Evolutionary conservation across 1,140 invertebrate genomes (phyloP).

Genomic region (Physella acuta): DNA sequence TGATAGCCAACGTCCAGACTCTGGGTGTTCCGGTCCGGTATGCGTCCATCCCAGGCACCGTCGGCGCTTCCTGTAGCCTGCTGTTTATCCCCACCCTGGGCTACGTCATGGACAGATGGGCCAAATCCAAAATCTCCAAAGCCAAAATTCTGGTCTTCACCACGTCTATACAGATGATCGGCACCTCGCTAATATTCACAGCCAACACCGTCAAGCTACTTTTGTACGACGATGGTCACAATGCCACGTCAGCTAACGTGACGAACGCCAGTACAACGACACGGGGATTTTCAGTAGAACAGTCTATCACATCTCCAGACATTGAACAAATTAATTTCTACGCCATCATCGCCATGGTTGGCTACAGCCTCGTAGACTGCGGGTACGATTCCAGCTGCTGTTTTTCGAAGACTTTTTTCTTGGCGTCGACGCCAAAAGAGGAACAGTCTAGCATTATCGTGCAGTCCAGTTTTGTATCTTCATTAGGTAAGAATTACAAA

Average conservation of each 20-base stretch:
- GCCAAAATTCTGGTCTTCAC: neutral
- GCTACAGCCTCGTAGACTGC: constrained; percentile 14
- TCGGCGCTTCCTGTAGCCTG: constrained; percentile 19
- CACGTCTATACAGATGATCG: neutral
- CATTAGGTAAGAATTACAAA: neutral
- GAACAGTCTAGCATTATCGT: neutral
- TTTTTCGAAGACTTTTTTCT: constrained; percentile 10
- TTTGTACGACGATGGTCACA: neutral
- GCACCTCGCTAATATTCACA: neutral
- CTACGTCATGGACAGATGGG: constrained; percentile 25
- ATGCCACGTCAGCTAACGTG: no score
- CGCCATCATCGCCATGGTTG: constrained; percentile 10
- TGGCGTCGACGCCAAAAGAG: neutral
- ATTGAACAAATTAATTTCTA: neutral
- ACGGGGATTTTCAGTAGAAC: no score
- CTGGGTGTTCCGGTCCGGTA: constrained; percentile 7
- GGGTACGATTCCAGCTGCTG: constrained; percentile 17
- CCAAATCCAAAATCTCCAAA: constrained; percentile 10
- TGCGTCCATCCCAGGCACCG: constrained; percentile 22
- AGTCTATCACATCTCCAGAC: no score
- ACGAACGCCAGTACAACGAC: no score
- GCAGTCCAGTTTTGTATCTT: constrained; percentile 2
- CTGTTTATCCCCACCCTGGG: constrained; percentile 22
- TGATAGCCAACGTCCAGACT: constrained; percentile 24
- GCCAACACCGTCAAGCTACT: neutral